These are phyloP conservation scores for Drosophila pseudotakahashii DNA, from an alignment of 2,888 invertebrate species.

Conservation along the genomic window DNA sequence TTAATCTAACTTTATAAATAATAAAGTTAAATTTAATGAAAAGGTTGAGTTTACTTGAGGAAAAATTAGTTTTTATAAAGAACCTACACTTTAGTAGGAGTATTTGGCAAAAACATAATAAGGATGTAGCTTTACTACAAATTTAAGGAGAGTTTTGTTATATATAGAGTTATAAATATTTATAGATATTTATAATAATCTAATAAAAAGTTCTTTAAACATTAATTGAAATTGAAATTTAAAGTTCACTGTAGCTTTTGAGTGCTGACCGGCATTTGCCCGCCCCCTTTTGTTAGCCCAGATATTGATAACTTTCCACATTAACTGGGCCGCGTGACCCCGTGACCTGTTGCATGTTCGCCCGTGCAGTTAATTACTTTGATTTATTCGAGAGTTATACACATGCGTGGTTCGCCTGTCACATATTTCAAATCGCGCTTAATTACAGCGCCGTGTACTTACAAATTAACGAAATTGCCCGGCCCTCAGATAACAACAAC, in stretches of 20 bases:
- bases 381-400: conserved; percentile 71
- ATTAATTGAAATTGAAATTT: too few relatives aligned
- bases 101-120: too few relatives aligned
- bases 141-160: too few relatives aligned
- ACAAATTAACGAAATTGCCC: conserved; percentile 68
- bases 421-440: conserved; percentile 70
- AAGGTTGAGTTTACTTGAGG: too few relatives aligned
- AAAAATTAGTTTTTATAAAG: too few relatives aligned
- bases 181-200: too few relatives aligned
- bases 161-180: too few relatives aligned
- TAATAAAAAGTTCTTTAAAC: too few relatives aligned
- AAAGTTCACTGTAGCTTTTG: neutral
- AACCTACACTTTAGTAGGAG: too few relatives aligned
- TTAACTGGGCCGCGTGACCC: conserved; percentile 51
- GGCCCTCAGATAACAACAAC: conserved; percentile 17
- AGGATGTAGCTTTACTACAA: too few relatives aligned
- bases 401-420: conserved; percentile 57
- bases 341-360: conserved; percentile 71
- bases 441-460: conserved; percentile 64
- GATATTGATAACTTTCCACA: conserved; percentile 25
- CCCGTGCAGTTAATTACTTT: conserved; percentile 69
- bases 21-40: too few relatives aligned
- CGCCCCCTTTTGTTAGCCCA: conserved; percentile 14
- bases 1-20: neutral
- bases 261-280: neutral